phyloP scores from a whole-genome alignment of 92 coral and sea anemone species.

The Muricea muricata region DNA sequence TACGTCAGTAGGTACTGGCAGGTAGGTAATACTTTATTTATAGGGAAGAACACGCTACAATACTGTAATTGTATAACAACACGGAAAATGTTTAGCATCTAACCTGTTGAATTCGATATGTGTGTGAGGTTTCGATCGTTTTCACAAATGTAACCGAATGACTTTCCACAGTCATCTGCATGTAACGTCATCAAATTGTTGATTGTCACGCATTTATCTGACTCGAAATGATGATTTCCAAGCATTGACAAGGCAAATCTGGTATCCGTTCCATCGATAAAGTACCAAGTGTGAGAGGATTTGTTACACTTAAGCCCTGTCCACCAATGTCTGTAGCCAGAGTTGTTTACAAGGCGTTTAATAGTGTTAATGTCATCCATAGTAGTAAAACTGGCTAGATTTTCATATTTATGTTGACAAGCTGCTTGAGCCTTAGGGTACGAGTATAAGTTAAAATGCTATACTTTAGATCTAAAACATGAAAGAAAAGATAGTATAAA shows the following conservation, averaged over 20 bases:
- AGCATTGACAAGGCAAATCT: background rate
- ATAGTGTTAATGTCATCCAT: background rate
- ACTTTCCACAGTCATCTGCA: background rate
- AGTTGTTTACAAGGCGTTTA: too few relatives aligned
- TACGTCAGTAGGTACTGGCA: too few relatives aligned
- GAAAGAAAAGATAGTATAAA: background rate
- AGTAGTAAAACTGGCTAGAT: background rate
- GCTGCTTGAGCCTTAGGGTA: background rate
- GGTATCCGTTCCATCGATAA: background rate
- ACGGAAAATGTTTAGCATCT: too few relatives aligned
- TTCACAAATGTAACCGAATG: background rate
- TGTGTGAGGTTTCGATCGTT: background rate
- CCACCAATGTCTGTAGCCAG: background rate
- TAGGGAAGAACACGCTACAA: too few relatives aligned
- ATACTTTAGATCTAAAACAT: background rate
- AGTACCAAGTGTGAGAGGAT: background rate
- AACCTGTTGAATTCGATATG: background rate
- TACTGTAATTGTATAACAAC: too few relatives aligned
- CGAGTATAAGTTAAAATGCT: background rate
- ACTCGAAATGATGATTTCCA: too few relatives aligned
- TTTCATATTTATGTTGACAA: background rate
- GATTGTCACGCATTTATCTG: background rate
- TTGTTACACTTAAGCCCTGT: background rate
- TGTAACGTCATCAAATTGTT: background rate
- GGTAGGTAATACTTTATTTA: too few relatives aligned